Evolutionary conservation across 2,797 vertebrate genomes (phyloP).

Genomic region (Centroberyx gerrardi): DNA sequence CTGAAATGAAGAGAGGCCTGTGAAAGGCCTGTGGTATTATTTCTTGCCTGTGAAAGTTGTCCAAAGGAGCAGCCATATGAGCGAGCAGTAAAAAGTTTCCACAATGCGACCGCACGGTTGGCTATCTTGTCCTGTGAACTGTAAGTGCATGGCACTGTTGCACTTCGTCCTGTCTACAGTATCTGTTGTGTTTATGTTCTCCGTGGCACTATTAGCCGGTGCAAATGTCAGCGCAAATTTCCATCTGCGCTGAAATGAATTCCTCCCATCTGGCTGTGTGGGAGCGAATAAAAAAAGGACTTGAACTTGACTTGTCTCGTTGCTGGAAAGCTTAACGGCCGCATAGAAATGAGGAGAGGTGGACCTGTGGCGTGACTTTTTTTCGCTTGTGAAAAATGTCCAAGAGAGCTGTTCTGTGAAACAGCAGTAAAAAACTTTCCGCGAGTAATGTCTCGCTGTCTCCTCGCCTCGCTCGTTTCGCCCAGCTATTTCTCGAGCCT

Average conservation of each 20-base stretch:
- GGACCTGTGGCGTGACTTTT: conserved; percentile 36
- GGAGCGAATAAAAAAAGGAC: conserved; percentile 30
- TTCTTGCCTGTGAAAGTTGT: neutral
- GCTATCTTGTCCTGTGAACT: conserved; percentile 22
- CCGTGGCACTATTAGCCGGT: conserved; percentile 25
- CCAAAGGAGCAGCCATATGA: neutral
- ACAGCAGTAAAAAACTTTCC: conserved; percentile 40
- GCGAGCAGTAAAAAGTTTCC: neutral
- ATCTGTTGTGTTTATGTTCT: conserved; percentile 24
- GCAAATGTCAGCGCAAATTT: conserved; percentile 54
- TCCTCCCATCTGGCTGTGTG: conserved; percentile 36
- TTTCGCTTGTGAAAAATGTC: conserved; percentile 38
- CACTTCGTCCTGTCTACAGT: conserved; percentile 12
- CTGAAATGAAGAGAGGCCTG: conserved; percentile 18
- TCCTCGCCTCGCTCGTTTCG: conserved; percentile 40
- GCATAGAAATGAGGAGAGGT: conserved; percentile 18
- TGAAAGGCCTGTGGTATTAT: conserved; percentile 10
- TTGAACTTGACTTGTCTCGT: conserved; percentile 47
- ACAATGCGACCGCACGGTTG: conserved; percentile 3
- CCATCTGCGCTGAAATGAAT: conserved; percentile 37
- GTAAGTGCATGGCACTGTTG: neutral
- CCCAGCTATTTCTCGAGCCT: conserved; percentile 31
- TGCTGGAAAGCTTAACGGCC: conserved; percentile 41
- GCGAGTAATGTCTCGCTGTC: conserved; percentile 30
- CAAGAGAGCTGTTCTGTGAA: conserved; percentile 38